phyloP scores from a whole-genome alignment of 2,113 vertebrate genomes.

The Rhinolophus sinicus region DNA sequence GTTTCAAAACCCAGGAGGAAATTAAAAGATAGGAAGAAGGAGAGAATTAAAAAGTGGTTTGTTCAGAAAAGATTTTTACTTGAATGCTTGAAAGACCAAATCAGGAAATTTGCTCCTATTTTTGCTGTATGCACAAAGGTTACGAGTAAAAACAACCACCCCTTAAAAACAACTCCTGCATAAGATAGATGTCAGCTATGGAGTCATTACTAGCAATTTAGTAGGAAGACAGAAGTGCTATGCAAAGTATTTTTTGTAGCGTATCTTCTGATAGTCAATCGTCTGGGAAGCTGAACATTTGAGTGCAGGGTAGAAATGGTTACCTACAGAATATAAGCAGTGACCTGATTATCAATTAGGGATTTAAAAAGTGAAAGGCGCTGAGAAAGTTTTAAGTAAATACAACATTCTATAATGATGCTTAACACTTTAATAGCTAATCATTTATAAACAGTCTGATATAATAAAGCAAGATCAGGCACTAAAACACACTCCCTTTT shows the following conservation, averaged over 20 bases:
- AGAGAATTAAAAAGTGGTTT: neutral
- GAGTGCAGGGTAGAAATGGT: neutral
- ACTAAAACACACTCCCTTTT: conserved; percentile 9
- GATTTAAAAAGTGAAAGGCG: neutral
- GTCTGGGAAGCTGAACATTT: neutral
- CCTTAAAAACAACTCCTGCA: neutral
- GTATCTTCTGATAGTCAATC: neutral
- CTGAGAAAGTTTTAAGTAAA: neutral
- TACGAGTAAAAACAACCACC: neutral
- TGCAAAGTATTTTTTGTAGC: neutral
- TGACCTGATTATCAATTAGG: neutral
- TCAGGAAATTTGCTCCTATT: neutral
- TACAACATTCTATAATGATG: neutral
- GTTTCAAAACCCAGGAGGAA: neutral
- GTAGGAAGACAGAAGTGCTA: neutral
- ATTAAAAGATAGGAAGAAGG: neutral
- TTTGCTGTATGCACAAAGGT: neutral
- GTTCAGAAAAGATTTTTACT: neutral
- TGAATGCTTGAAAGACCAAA: neutral
- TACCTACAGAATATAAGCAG: neutral
- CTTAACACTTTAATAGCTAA: conserved; percentile 10
- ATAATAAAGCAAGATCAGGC: conserved; percentile 27
- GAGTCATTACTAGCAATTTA: neutral
- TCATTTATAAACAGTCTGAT: conserved; percentile 44
- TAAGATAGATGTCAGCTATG: neutral